Base-by-base conservation (phyloP, 1,140 invertebrate genomes). In the Cydia amplana region DNA sequence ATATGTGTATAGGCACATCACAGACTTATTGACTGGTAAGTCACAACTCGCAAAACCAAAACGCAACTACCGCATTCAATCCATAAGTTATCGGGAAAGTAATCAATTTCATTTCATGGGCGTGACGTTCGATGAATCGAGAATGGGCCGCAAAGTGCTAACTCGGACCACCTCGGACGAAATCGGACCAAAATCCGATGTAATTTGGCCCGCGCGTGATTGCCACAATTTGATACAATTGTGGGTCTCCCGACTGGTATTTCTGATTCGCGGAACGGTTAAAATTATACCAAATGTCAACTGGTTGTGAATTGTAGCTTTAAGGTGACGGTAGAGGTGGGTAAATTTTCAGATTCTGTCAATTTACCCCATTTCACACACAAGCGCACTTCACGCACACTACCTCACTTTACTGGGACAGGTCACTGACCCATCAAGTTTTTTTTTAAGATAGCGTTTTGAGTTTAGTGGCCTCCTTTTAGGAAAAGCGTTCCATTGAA, bases 151-250 rank as follows among this genome's bases (percentile, higher is more conserved):
- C 7, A 70, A 70, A 70, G 65, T 70, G 65, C 65, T 70, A 70
- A 70, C 32, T 70, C 32, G 65, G 65, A 70, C 65, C 65, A 70
- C 65, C 65, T 70, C 32, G 10, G 65, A 36, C 28, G 65, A 70
- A n/a, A 36, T 40, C 32, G 65, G 65, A 36, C 65, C 16, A 70
- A 70, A 70, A 32, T 40, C 32, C 65, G 65, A 70, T 40, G 32
- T 70, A 70, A 70, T 70, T 70, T 70, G 28, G n/a, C 5, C 36
- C 32, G 36, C 14, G 63, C 25, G 23, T 70, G 65, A 70, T 70
- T 70, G 65, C 65, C 32, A 70, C 65, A 70, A 70, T 70, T 70
- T 70, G 65, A 36, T 36, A 70, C 65, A 36, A 70, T 70, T 70
- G 65, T 28, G 16, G 65, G 28, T 18, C 64, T n/a, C 18, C 18